A percentile compares a stretch with the other conserved stretches of the same genome.
These are phyloP conservation scores for Phalera bucephala DNA, from an alignment of 2,888 invertebrate species.

Conservation along the genomic window DNA sequence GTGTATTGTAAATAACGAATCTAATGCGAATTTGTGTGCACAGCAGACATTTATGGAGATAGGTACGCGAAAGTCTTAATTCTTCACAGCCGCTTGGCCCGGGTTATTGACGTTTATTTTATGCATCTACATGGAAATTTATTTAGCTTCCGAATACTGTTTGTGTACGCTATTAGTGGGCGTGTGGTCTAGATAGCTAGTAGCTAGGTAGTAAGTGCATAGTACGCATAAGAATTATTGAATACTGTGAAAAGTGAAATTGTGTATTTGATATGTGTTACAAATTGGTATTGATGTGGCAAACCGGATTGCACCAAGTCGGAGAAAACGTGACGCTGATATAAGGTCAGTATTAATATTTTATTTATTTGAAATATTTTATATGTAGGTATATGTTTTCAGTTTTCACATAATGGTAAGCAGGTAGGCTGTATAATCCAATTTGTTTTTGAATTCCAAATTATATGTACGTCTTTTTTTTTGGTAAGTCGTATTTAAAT, in stretches of 20 bases:
- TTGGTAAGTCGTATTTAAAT: too few species aligned
- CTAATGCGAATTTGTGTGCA: slow-evolving; percentile 9
- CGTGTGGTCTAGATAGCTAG: slow-evolving; percentile 49
- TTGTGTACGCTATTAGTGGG: slow-evolving; percentile 64
- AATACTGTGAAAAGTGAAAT: slow-evolving; percentile 45
- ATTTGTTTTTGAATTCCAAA: too few species aligned
- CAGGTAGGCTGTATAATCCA: too few species aligned
- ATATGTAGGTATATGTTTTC: too few species aligned
- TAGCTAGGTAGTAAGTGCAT: slow-evolving; percentile 27
- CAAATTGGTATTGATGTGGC: slow-evolving; percentile 74
- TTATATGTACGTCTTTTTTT: too few species aligned
- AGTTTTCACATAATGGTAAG: too few species aligned
- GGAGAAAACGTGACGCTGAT: slow-evolving; percentile 74
- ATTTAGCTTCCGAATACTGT: slow-evolving; percentile 60
- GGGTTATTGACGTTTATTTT: slow-evolving; percentile 74
- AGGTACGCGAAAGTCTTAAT: slow-evolving; percentile 6
- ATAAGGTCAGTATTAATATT: slow-evolving; percentile 65
- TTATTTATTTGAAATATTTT: too few species aligned
- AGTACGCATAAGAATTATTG: slow-evolving; percentile 26
- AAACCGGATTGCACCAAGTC: slow-evolving; percentile 72
- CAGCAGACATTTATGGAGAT: slow-evolving; percentile 8
- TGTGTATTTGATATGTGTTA: slow-evolving; percentile 62
- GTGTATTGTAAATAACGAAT: slow-evolving; percentile 7
- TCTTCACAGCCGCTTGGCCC: slow-evolving; percentile 47
- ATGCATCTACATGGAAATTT: slow-evolving; percentile 52